Percentiles rank a stretch among this genome's conserved stretches.
Conservation (phyloP, 2,888 invertebrate genomes). For the Nesidiocoris tenuis region DNA sequence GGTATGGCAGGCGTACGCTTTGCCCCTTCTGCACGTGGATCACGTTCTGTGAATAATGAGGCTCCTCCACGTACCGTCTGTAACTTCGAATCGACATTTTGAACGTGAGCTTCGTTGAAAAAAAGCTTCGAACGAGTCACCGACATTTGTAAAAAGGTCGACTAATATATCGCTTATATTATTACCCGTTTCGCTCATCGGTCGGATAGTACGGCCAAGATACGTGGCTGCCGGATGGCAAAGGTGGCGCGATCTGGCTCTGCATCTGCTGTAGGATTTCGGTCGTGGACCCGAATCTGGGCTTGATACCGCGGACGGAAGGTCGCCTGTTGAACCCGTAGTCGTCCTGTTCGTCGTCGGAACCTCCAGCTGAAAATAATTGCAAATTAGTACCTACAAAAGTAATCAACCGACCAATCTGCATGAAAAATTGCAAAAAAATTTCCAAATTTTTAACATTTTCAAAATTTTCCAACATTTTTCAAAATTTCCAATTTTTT, state of each 20-base stretch:
- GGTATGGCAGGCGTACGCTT: conserved; percentile 55
- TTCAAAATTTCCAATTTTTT: not conserved
- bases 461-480: not conserved
- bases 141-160: too few species aligned
- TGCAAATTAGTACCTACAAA: too few species aligned
- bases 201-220: conserved; percentile 65
- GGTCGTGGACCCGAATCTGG: conserved; percentile 76
- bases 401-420: too few species aligned
- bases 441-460: too few species aligned
- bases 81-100: conserved; percentile 17
- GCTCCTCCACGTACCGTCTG: conserved; percentile 42
- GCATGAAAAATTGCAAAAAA: too few species aligned
- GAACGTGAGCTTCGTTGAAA: too few species aligned
- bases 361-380: conserved; percentile 52
- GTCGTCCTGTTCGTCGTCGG: conserved; percentile 80
- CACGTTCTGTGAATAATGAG: conserved; percentile 41
- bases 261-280: conserved; percentile 77
- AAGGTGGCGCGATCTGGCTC: conserved; percentile 54
- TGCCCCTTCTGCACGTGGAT: conserved; percentile 44
- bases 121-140: too few species aligned
- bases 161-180: too few species aligned
- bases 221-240: conserved; percentile 54
- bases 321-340: conserved; percentile 88
- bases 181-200: conserved; percentile 53
- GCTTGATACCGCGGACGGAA: conserved; percentile 84